These are phyloP conservation scores for Eristalinus aeneus DNA, from an alignment of 2,888 invertebrate genomes.

Conservation along the genomic window DNA sequence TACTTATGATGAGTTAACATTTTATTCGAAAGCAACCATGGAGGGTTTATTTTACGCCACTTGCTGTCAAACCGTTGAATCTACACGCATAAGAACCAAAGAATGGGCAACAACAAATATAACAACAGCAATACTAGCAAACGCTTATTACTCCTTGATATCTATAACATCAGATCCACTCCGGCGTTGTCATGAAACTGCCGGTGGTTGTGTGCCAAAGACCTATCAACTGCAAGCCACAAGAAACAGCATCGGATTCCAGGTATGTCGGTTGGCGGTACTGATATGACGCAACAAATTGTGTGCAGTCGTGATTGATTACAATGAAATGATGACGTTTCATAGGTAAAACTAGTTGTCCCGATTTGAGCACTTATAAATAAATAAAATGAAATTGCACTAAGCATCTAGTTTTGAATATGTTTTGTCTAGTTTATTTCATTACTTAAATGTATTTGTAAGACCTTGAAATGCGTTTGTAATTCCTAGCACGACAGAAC, in stretches of 20 bases:
- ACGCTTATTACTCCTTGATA: neutral
- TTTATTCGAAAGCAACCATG: neutral
- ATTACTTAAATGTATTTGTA: too few relatives aligned
- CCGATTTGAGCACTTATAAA: too few relatives aligned
- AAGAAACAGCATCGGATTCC: constrained; percentile 3
- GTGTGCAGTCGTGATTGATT: neutral
- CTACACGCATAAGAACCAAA: neutral
- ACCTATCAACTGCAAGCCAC: neutral
- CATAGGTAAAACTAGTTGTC: neutral
- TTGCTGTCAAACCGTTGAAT: neutral
- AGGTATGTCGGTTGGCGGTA: neutral
- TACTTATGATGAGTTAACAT: neutral
- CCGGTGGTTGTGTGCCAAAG: constrained; percentile 1
- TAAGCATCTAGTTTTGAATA: too few relatives aligned
- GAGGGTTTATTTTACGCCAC: neutral
- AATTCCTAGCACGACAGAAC: too few relatives aligned
- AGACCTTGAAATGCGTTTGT: too few relatives aligned
- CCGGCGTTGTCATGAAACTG: neutral
- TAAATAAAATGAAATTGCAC: too few relatives aligned
- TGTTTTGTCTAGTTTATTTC: too few relatives aligned
- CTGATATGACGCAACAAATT: neutral
- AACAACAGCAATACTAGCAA: neutral
- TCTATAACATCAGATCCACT: neutral
- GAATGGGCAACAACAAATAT: neutral
- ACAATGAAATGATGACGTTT: too few relatives aligned